These are phyloP conservation scores for Dissostichus mawsoni DNA, from an alignment of 2,113 vertebrate species.

Conservation along the genomic window DNA sequence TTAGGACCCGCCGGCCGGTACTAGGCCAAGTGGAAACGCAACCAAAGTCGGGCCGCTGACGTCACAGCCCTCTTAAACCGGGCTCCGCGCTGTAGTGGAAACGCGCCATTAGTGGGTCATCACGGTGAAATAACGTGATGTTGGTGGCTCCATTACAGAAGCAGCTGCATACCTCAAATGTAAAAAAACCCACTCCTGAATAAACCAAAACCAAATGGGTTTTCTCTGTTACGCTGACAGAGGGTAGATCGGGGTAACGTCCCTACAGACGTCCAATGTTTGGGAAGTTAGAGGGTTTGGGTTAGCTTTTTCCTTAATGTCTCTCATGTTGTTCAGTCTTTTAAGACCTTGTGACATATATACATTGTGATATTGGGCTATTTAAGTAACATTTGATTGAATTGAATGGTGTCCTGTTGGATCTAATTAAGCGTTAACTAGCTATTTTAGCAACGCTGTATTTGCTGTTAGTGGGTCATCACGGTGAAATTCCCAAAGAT, in stretches of 20 bases:
- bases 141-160: neutral
- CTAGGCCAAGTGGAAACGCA: too few species aligned
- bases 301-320: too few species aligned
- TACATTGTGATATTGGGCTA: too few species aligned
- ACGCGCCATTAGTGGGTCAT: too few species aligned
- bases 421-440: neutral
- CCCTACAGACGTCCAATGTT: neutral
- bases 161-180: neutral
- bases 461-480: neutral
- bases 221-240: neutral
- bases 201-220: neutral
- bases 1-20: too few species aligned
- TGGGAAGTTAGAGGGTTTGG: conserved; percentile 2
- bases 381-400: too few species aligned
- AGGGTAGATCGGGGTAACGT: neutral
- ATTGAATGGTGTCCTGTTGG: neutral
- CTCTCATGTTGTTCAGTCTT: too few species aligned
- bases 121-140: neutral
- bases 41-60: too few species aligned
- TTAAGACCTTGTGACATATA: too few species aligned
- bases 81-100: too few species aligned
- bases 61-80: too few species aligned
- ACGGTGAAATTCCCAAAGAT: too few species aligned
- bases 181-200: neutral
- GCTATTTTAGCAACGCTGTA: neutral